Evolutionary conservation across 1,140 invertebrate genomes (phyloP).

Genomic region (Matsumurasca onukii): DNA sequence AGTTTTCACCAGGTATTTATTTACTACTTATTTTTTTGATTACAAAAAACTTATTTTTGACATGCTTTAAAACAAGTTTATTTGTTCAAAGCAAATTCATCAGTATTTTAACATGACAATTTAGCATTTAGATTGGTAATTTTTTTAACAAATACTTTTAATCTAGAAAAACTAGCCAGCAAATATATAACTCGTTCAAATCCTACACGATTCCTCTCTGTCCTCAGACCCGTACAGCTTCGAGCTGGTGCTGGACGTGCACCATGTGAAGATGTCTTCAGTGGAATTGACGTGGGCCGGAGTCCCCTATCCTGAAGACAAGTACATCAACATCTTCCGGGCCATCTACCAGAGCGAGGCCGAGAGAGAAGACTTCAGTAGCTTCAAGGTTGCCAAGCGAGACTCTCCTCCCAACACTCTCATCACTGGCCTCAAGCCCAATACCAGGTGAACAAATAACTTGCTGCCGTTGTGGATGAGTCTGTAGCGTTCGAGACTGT

Average conservation of each 20-base stretch:
- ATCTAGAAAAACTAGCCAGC: too few relatives aligned
- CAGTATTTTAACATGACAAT: too few relatives aligned
- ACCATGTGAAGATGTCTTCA: conserved; percentile 69
- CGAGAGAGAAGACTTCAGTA: conserved; percentile 73
- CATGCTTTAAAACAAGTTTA: too few relatives aligned
- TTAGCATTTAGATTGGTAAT: too few relatives aligned
- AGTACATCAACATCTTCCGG: conserved; percentile 88
- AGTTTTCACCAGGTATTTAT: too few relatives aligned
- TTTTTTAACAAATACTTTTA: too few relatives aligned
- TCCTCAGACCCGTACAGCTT: conserved; percentile 75
- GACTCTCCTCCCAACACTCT: conserved; percentile 70
- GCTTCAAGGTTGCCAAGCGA: conserved; percentile 80
- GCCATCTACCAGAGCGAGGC: conserved; percentile 78
- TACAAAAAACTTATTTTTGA: too few relatives aligned
- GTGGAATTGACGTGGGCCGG: conserved; percentile 79
- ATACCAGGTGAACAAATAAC: conserved; percentile 56
- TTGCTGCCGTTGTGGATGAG: not conserved
- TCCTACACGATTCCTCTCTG: too few relatives aligned
- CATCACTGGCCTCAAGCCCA: conserved; percentile 73
- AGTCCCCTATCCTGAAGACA: conserved; percentile 82
- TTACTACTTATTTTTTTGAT: too few relatives aligned
- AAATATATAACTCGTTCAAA: too few relatives aligned
- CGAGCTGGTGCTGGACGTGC: conserved; percentile 71
- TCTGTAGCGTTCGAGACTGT: too few relatives aligned
- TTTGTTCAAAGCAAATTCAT: too few relatives aligned